A percentile compares a stretch with the other conserved stretches of the same genome.
These are phyloP conservation scores for Eupithecia insigniata DNA, from an alignment of 2,888 invertebrate species.

Conservation along the genomic window DNA sequence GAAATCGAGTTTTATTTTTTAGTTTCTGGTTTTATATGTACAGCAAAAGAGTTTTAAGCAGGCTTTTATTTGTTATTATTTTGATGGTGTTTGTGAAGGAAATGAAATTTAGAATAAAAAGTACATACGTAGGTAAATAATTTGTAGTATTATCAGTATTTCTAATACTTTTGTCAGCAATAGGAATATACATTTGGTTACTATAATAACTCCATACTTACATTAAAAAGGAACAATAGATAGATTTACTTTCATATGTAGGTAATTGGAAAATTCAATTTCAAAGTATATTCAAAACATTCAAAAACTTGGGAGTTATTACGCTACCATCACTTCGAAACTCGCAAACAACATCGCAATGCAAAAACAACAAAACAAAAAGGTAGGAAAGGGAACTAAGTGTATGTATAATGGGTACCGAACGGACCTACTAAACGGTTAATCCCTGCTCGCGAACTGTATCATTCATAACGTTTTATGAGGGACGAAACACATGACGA, in stretches of 20 bases:
- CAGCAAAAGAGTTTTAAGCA: not conserved
- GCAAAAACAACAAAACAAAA: slow-evolving; percentile 39
- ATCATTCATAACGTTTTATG: slow-evolving; percentile 75
- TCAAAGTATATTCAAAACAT: not conserved
- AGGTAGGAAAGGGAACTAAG: slow-evolving; percentile 36
- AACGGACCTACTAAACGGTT: slow-evolving; percentile 65
- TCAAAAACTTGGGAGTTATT: not conserved
- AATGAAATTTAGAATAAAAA: not conserved
- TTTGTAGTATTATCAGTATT: not conserved
- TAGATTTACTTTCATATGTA: not conserved
- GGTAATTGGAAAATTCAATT: not conserved
- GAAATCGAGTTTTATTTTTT: slow-evolving; percentile 37
- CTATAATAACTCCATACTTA: not conserved
- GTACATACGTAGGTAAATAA: not conserved
- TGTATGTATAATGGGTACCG: slow-evolving; percentile 51
- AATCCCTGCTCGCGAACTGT: slow-evolving; percentile 65
- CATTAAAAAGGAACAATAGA: not conserved
- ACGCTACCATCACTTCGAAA: not conserved
- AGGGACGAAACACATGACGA: slow-evolving; percentile 62
- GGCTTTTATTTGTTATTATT: not conserved
- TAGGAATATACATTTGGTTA: not conserved
- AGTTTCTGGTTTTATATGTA: not conserved
- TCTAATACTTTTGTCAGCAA: not conserved
- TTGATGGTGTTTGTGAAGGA: not conserved
- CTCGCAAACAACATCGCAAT: slow-evolving; percentile 1